A percentile compares a stretch with the other conserved stretches of the same genome.
phyloP scores from a whole-genome alignment of 2,113 vertebrate species.

The Proteles cristata region DNA sequence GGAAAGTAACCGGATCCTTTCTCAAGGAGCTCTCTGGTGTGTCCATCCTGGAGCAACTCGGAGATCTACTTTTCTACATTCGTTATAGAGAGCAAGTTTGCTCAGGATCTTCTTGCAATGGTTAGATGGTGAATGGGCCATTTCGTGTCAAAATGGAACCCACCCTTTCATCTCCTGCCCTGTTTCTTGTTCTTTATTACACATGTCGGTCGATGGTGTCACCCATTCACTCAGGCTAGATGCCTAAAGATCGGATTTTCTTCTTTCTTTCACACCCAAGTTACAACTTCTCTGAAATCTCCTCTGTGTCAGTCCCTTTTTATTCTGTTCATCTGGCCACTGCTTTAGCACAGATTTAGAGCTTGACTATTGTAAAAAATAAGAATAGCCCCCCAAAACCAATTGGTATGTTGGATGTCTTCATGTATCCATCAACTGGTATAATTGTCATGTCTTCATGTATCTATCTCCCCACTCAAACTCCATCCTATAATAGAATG shows the following conservation, averaged over 20 bases:
- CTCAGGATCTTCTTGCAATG: neutral
- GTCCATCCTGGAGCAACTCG: neutral
- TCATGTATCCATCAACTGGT: neutral
- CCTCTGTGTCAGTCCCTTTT: neutral
- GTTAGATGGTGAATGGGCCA: neutral
- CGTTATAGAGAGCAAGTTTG: neutral
- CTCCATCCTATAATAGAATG: neutral
- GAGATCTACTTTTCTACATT: neutral
- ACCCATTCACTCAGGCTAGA: neutral
- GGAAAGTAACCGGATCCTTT: neutral
- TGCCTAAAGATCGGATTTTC: neutral
- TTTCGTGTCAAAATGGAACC: neutral
- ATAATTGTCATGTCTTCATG: neutral
- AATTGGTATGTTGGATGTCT: neutral
- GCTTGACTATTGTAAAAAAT: neutral
- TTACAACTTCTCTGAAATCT: neutral
- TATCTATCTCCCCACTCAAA: neutral
- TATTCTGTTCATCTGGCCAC: neutral
- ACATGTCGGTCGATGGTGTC: neutral
- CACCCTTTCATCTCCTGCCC: neutral
- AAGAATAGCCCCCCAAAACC: neutral
- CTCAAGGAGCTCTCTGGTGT: neutral
- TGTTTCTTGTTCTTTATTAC: neutral
- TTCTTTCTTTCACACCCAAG: neutral
- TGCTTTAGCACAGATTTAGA: neutral